A percentile compares a stretch with the other conserved stretches of the same genome.
These are phyloP conservation scores for Lasioglossum oenotherae DNA, from an alignment of 2,888 invertebrate species.

Conservation along the genomic window DNA sequence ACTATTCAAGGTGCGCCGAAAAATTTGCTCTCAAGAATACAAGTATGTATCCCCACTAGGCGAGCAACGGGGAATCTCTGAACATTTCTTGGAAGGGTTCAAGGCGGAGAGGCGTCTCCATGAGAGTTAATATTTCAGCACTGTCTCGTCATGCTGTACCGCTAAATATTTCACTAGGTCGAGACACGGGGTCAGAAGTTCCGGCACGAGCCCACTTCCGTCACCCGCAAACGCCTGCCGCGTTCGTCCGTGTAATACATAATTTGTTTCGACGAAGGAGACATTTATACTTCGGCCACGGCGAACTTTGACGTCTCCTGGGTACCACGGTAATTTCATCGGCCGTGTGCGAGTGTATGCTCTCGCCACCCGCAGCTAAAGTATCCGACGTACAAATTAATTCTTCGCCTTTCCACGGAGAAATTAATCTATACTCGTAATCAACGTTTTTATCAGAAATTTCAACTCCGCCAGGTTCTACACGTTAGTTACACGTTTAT, in stretches of 20 bases:
- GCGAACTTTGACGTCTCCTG: conserved; percentile 48
- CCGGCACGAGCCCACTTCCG: not conserved
- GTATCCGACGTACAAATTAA: not conserved
- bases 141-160: conserved; percentile 27
- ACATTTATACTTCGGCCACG: conserved; percentile 49
- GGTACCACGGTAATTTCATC: conserved; percentile 58
- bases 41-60: not conserved
- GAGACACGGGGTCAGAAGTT: conserved; percentile 29
- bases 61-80: not conserved
- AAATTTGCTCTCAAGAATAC: not conserved
- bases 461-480: not conserved
- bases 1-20: not conserved
- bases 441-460: not conserved
- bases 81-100: not conserved
- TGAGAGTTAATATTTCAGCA: conserved; percentile 34
- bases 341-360: not conserved
- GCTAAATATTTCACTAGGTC: conserved; percentile 38
- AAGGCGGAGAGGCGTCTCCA: not conserved
- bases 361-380: not conserved
- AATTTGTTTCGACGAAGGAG: conserved; percentile 49
- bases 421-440: not conserved
- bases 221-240: conserved; percentile 15
- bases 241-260: conserved; percentile 35
- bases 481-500: too few relatives aligned
- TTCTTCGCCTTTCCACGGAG: not conserved